A percentile compares a stretch with the other conserved stretches of the same genome.
These are phyloP conservation scores for Centropyge bicolor DNA, from an alignment of 2,797 vertebrate genomes.

Conservation along the genomic window DNA sequence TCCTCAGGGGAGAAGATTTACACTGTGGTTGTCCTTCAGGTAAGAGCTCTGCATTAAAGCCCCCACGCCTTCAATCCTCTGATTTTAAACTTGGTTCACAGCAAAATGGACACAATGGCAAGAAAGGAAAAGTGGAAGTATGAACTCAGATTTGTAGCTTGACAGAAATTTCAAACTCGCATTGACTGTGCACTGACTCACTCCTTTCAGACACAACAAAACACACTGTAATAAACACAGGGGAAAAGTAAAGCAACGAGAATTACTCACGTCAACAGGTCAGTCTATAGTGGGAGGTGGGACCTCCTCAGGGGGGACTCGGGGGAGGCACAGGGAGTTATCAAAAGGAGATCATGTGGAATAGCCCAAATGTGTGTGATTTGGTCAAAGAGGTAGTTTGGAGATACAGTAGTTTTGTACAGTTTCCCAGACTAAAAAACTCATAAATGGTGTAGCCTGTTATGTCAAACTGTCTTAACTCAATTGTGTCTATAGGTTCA, in stretches of 20 bases:
- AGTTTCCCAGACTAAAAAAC: no score
- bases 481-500: no score
- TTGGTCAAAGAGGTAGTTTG: no score
- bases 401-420: no score
- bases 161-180: conserved; percentile 34
- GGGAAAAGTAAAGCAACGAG: neutral
- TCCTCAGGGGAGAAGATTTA: conserved; percentile 78
- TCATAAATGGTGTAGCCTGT: no score
- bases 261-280: conserved; percentile 14
- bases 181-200: conserved; percentile 9
- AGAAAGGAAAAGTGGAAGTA: conserved; percentile 49
- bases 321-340: no score
- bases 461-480: no score
- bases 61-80: conserved; percentile 49
- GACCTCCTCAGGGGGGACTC: no score
- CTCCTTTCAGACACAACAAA: conserved; percentile 33
- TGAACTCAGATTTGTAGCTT: conserved; percentile 42
- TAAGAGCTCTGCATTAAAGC: conserved; percentile 69
- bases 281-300: neutral
- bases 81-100: conserved; percentile 57
- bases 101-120: conserved; percentile 53
- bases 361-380: no score
- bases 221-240: conserved; percentile 19
- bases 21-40: conserved; percentile 82
- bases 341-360: no score